phyloP scores from a whole-genome alignment of 2,113 vertebrate genomes.

The Patagioenas fasciata region DNA sequence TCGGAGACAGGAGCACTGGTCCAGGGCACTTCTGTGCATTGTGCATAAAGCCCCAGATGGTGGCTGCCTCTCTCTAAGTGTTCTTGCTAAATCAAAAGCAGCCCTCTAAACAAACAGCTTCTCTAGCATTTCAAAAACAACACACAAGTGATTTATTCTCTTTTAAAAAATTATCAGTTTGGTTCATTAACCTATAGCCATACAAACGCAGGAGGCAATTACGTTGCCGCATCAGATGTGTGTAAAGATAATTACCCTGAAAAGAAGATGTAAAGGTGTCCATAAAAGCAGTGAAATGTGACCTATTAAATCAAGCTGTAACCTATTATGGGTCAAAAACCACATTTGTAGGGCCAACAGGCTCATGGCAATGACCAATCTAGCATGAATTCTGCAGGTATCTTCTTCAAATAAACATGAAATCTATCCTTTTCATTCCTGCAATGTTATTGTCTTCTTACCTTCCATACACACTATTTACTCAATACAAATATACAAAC shows the following conservation, averaged over 20 bases:
- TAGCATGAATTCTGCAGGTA: constrained; percentile 79
- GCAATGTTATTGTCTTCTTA: neutral
- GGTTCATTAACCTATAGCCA: constrained; percentile 77
- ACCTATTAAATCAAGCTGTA: constrained; percentile 80
- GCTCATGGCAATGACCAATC: constrained; percentile 67
- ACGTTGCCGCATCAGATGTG: constrained; percentile 72
- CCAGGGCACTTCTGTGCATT: neutral
- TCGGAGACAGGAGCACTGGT: neutral
- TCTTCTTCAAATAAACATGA: constrained; percentile 67
- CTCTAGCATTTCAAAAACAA: constrained; percentile 66
- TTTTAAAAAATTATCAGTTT: constrained; percentile 67
- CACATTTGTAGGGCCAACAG: constrained; percentile 74
- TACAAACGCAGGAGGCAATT: constrained; percentile 78
- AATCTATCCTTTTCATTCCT: constrained; percentile 31
- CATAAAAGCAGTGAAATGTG: constrained; percentile 79
- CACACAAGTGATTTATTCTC: constrained; percentile 65
- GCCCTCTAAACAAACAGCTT: constrained; percentile 39
- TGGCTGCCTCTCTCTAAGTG: constrained; percentile 42
- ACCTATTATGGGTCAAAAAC: constrained; percentile 79
- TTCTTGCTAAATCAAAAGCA: constrained; percentile 57
- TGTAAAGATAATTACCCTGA: constrained; percentile 79
- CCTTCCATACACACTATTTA: neutral
- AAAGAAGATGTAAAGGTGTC: constrained; percentile 78
- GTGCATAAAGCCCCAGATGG: constrained; percentile 49
- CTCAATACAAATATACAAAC: neutral